Evolutionary conservation across 2,113 vertebrate species (phyloP).

Genomic region (Nycticryphes semicollaris): DNA sequence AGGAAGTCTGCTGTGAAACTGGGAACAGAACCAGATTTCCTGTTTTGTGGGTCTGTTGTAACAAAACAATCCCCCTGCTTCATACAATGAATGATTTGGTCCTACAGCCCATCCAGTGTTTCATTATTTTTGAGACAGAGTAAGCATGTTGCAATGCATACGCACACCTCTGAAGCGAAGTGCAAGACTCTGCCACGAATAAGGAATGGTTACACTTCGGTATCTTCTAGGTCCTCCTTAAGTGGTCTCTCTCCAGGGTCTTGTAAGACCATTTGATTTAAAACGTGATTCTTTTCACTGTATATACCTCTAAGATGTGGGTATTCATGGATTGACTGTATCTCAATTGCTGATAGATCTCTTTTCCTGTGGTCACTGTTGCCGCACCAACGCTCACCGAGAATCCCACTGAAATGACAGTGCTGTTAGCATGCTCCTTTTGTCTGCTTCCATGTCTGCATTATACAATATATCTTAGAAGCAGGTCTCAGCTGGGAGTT

Average conservation of each 20-base stretch:
- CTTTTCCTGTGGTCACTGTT: not conserved
- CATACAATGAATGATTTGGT: not conserved
- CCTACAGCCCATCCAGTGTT: not conserved
- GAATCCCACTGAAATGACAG: not conserved
- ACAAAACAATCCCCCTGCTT: not conserved
- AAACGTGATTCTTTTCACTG: not conserved
- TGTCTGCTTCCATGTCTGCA: not conserved
- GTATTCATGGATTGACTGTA: not conserved
- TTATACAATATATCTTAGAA: not conserved
- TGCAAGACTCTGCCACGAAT: not conserved
- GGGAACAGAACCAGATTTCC: not conserved
- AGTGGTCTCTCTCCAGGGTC: not conserved
- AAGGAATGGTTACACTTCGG: not conserved
- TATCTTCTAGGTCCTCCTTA: not conserved
- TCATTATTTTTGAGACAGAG: not conserved
- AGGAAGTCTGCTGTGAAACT: not conserved
- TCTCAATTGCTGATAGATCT: not conserved
- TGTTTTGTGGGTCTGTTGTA: not conserved
- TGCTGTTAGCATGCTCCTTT: not conserved
- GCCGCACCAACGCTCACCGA: not conserved
- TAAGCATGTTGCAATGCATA: not conserved
- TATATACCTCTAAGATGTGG: not conserved
- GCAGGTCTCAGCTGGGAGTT: not conserved
- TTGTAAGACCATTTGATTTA: not conserved
- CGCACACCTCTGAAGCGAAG: not conserved